phyloP scores from a whole-genome alignment of 2,888 invertebrate species.

The Oeneis ivallda region DNA sequence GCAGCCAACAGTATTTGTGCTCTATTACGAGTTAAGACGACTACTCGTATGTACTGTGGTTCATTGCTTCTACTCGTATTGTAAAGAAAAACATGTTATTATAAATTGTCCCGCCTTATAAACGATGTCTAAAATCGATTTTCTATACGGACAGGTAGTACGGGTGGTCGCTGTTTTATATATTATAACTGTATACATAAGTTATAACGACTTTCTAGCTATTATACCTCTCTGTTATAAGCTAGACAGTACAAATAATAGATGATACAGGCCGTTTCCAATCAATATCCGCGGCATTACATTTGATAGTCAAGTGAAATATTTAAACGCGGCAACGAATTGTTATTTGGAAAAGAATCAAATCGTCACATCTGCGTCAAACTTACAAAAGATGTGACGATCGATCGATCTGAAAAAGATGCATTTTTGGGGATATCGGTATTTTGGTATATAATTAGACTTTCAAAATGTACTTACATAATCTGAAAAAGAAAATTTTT shows the following conservation, averaged over 20 bases:
- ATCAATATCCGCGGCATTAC: constrained; percentile 27
- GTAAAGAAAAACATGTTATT: constrained; percentile 3
- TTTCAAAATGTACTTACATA: no score
- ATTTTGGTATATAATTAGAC: no score
- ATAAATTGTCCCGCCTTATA: constrained; percentile 8
- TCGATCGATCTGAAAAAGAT: no score
- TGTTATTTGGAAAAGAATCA: not conserved
- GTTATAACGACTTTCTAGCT: constrained; percentile 11
- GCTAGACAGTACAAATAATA: constrained; percentile 17
- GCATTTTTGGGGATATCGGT: no score
- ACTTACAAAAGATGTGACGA: no score
- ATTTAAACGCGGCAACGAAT: constrained; percentile 19
- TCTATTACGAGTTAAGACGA: not conserved
- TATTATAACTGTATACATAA: not conserved
- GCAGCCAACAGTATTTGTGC: not conserved
- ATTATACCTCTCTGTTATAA: not conserved
- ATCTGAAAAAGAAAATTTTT: no score
- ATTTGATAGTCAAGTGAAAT: constrained; percentile 25
- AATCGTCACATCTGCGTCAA: not conserved
- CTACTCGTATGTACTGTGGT: not conserved
- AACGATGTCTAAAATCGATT: constrained; percentile 16
- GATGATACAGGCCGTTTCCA: constrained; percentile 5
- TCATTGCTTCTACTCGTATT: not conserved
- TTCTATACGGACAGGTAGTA: not conserved
- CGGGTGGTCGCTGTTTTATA: constrained; percentile 5